Base-by-base conservation (phyloP, 2,113 vertebrate species). In the Heloderma charlesbogerti region DNA sequence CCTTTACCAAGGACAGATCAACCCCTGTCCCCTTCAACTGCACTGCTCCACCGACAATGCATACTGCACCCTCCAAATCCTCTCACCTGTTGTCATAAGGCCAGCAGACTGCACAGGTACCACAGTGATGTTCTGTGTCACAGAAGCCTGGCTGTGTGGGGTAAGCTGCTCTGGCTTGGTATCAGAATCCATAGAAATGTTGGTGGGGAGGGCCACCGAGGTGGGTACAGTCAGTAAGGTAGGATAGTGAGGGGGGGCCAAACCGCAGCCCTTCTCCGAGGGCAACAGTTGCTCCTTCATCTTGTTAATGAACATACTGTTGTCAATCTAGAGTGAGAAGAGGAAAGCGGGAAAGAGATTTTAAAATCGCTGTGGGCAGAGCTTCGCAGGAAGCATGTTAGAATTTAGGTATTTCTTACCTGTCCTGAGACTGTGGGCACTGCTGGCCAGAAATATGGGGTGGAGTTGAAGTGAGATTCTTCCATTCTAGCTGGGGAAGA, bases 381-480 rank as follows among this genome's bases (percentile, higher is more conserved):
- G 84, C 81, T 86, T 87, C 88, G 89, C 43, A 72, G 60, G 16
- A 88, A 89, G 83, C 81, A 66, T 51, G 91, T 84, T 74, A 63
- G 85, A 67, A 94, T 91, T 66, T 0, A 12, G 71, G 75, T 77
- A 43, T 43, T 54, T 91, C 97, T 96, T 97, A 99, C 99, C 98
- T 99, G 99, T 97, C 98, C 99, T 79, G 98, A 98, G 92, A 99
- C 98, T 4, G 99, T 98, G 89, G 98, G 98, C 91, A 99, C 98
- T 31, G 98, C 98, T 94, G 99, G 99, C 99, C 99, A 99, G 97
- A 99, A 99, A 97, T 99, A 99, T 0, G 98, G 98, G 69, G 99
- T 98, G 93, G 99, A 99, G 97, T 99, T 99, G 97, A 99, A 99
- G 97, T 99, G 99, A 98, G 99, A 99, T 97, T 99, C 99, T 97